Evolutionary conservation across 2,797 vertebrate species (phyloP), one percentile per base, ranked within the genome.

Genomic region (Pygocentrus nattereri): DNA sequence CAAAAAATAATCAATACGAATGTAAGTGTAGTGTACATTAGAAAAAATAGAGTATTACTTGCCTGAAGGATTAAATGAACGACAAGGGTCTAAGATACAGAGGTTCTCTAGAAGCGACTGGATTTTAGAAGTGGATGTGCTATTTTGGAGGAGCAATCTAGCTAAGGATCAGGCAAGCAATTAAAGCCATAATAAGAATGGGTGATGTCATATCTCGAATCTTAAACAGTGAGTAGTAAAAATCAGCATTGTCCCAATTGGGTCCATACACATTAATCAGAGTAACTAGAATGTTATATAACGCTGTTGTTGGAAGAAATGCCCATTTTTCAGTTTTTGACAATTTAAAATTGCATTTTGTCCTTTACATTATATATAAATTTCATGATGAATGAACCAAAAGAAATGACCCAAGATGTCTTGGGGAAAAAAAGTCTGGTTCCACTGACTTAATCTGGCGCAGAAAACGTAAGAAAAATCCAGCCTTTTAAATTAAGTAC

Each of bases 251-350:
- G 25, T 72, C 69, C n/a, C 69, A 72, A 47, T 27, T 72, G 47
- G 69, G 69, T 18, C n/a, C 69, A 30, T 72, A 72, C 27, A 72
- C 27, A 72, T 72, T 52, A 72, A 50, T 49, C 44, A 72, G n/a
- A 25, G 19, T 31, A 19, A 72, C 49, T n/a, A 44, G 49, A 47
- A 15, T 72, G 18, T 27, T 72, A 52, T 31, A 72, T 16, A 72
- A 15, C 11, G n/a, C n/a, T n/a, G n/a, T n/a, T n/a, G n/a, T n/a
- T n/a, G n/a, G n/a, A n/a, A n/a, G n/a, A n/a, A n/a, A n/a, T n/a
- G n/a, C n/a, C n/a, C n/a, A n/a, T n/a, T n/a, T n/a, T n/a, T n/a
- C n/a, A n/a, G n/a, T n/a, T n/a, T n/a, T n/a, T n/a, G n/a, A n/a
- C n/a, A n/a, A n/a, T n/a, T n/a, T n/a, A n/a, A n/a, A n/a, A n/a